Evolutionary conservation across 2,113 vertebrate species (phyloP), one percentile per base, ranked within the genome.

Genomic region (Actinemys pallida): DNA sequence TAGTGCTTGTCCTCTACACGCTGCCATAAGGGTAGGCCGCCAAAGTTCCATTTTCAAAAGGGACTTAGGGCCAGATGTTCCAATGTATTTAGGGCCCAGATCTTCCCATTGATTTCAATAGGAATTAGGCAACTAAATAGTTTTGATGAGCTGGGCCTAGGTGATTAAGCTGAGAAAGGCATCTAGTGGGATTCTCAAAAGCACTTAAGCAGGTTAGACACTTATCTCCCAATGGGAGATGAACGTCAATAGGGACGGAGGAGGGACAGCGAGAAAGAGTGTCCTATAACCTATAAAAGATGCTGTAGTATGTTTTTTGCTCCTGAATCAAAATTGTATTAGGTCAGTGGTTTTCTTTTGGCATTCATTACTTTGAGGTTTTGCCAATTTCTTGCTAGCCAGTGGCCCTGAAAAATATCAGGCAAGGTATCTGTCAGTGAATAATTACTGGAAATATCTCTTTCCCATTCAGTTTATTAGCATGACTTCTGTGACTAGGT

Each of bases 381-480:
- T 59, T 93, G 69, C 86, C 94, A 94, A 76, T 45, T 95, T 86
- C 82, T 87, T 62, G 83, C 86, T 89, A 65, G 24, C 76, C 1
- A 49, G 59, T 3, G 65, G 82, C 42, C 16, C 42, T 12, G 1
- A 57, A 90, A 89, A 94, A 79, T 47, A 87, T 3, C 86, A 45
- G 84, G 72, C 76, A 88, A 52, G 86, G 84, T 84, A 94, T 56
- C 84, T 93, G 86, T 87, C 93, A 86, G 87, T 16, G 87, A 80
- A 80, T 76, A 82, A 95, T 95, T 89, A 89, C 92, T 93, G 92
- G 92, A 94, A 96, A 93, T 7, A 56, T 2, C 87, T n/a, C 45
- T 83, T 78, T 87, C 78, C 69, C 49, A 29, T 84, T 76, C 83
- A 6, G 86, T 0, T 5, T 10, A 35, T n/a, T 84, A 2, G 4